phyloP scores from a whole-genome alignment of 2,113 vertebrate genomes.

The Peromyscus leucopus region DNA sequence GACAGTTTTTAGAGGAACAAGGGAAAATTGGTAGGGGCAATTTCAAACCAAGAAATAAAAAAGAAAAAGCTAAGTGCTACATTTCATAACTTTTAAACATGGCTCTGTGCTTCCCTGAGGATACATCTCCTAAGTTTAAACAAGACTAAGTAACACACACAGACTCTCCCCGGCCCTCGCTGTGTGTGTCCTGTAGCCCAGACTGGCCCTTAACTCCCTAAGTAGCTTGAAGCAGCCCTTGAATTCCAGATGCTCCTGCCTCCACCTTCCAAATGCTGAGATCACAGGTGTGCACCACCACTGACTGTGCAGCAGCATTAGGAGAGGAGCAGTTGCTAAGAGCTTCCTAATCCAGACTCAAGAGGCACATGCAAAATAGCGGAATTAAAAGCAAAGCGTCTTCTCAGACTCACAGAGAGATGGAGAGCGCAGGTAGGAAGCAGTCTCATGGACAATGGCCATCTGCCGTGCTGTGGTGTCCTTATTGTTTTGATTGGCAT shows the following conservation, averaged over 20 bases:
- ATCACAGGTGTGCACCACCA: not conserved
- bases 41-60: conserved; percentile 45
- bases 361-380: not conserved
- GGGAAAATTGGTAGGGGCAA: not conserved
- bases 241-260: not conserved
- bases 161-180: not conserved
- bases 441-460: not conserved
- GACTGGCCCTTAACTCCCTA: not conserved
- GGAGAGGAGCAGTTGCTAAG: not conserved
- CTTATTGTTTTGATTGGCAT: not conserved
- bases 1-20: conserved; percentile 17
- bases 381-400: not conserved
- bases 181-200: not conserved
- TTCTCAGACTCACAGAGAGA: not conserved
- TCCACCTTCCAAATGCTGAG: not conserved
- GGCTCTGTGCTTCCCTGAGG: not conserved
- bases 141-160: not conserved
- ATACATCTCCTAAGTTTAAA: conserved; percentile 7
- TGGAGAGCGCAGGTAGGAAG: not conserved
- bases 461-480: not conserved
- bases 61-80: conserved; percentile 20
- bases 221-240: not conserved
- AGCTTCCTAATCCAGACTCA: conserved; percentile 16
- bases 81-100: not conserved
- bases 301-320: not conserved